Percentiles rank a stretch among this genome's conserved stretches.
phyloP scores from a whole-genome alignment of 1,140 invertebrate genomes.

The Papilio polyxenes region DNA sequence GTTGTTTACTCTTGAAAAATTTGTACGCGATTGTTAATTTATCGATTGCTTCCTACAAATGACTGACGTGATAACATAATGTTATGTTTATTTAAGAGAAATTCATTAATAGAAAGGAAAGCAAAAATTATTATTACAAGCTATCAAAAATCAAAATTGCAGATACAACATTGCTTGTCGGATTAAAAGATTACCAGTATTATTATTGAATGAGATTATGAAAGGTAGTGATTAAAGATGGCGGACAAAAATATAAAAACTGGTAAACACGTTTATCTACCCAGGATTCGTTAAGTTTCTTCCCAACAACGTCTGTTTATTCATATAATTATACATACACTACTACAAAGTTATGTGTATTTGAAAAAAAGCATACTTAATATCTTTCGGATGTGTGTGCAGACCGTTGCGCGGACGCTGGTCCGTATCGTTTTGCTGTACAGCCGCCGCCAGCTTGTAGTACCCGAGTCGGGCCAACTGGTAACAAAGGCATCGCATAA shows the following conservation, averaged over 20 bases:
- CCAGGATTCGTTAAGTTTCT: too few species aligned
- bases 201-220: too few species aligned
- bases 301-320: too few species aligned
- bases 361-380: conserved; percentile 53
- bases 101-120: neutral
- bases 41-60: neutral
- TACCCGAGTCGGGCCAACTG: conserved; percentile 79
- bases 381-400: conserved; percentile 66
- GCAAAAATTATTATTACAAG: too few species aligned
- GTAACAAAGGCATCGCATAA: conserved; percentile 41
- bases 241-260: too few species aligned
- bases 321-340: too few species aligned
- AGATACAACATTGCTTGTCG: neutral
- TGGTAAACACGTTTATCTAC: too few species aligned
- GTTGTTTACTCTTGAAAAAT: neutral
- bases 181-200: neutral
- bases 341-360: neutral
- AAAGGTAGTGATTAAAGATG: too few species aligned
- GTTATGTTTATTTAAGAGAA: neutral
- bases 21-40: neutral
- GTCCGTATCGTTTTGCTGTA: conserved; percentile 67
- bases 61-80: neutral
- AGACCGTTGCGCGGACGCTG: conserved; percentile 74
- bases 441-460: conserved; percentile 78
- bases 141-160: too few species aligned